phyloP scores from a whole-genome alignment of 2,113 vertebrate genomes.

The Cyprinodon variegatus region DNA sequence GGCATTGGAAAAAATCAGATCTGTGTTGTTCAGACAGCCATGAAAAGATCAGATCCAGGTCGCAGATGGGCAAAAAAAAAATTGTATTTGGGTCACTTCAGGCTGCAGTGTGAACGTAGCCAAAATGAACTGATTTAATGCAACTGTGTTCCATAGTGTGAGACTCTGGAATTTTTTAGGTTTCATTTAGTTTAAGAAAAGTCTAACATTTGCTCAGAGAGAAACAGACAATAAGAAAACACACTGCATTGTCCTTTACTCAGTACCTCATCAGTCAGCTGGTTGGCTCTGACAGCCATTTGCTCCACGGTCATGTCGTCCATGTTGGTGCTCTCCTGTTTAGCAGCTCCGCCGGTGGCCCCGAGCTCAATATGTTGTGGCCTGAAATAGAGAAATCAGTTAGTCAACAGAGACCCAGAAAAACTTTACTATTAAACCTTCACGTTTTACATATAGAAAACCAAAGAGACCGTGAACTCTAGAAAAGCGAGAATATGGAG shows the following conservation, averaged over 20 bases:
- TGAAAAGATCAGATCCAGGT: too few species aligned
- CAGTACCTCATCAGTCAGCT: constrained; percentile 95
- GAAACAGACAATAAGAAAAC: neutral
- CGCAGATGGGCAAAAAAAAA: too few species aligned
- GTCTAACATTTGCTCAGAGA: neutral
- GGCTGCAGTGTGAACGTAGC: too few species aligned
- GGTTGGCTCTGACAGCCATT: constrained; percentile 87
- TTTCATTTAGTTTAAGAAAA: neutral
- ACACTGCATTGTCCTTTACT: constrained; percentile 5
- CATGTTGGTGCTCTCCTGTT: constrained; percentile 81
- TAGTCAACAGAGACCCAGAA: neutral
- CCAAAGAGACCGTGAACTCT: neutral
- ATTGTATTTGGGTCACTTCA: too few species aligned
- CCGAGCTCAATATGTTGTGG: constrained; percentile 74
- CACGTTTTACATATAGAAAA: neutral
- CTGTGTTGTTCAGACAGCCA: too few species aligned
- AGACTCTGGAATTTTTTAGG: neutral
- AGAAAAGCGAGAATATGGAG: neutral
- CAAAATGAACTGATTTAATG: too few species aligned
- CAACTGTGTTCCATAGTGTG: too few species aligned
- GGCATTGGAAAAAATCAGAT: too few species aligned
- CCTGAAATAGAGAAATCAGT: constrained; percentile 50
- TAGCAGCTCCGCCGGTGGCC: constrained; percentile 61
- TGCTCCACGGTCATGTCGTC: constrained; percentile 88
- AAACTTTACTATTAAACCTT: neutral